Conservation (phyloP, 2,888 invertebrate genomes). For the Microctonus aethiopoides region DNA sequence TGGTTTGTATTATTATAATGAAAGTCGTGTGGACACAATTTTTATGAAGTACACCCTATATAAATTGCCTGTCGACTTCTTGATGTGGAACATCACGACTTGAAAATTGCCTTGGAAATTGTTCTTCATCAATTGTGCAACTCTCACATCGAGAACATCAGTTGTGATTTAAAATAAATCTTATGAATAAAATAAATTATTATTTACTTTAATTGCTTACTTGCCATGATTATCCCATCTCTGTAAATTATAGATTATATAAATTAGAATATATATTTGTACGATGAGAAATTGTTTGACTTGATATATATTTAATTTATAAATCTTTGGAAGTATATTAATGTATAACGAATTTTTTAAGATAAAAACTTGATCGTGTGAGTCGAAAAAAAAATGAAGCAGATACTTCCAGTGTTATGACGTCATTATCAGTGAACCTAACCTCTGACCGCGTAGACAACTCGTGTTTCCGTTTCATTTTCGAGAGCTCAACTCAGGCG, state of each 20-base stretch:
- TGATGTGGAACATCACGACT: background rate
- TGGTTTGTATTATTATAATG: conserved; percentile 2
- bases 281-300: too few species aligned
- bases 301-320: too few species aligned
- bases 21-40: background rate
- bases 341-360: background rate
- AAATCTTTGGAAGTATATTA: background rate
- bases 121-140: background rate
- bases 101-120: background rate
- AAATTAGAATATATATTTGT: too few species aligned
- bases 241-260: too few species aligned
- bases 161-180: background rate
- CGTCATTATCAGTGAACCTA: conserved; percentile 46
- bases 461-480: conserved; percentile 42
- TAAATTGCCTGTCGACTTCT: conserved; percentile 1
- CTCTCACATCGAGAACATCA: background rate
- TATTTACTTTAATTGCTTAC: too few species aligned
- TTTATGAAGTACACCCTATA: background rate
- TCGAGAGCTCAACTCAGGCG: conserved; percentile 11
- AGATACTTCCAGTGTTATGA: conserved; percentile 30
- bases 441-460: conserved; percentile 46
- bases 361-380: background rate
- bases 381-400: conserved; percentile 2
- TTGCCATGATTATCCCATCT: too few species aligned
- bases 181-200: too few species aligned